Conservation (phyloP, 1,140 invertebrate genomes). For the Bombus cullumanus region DNA sequence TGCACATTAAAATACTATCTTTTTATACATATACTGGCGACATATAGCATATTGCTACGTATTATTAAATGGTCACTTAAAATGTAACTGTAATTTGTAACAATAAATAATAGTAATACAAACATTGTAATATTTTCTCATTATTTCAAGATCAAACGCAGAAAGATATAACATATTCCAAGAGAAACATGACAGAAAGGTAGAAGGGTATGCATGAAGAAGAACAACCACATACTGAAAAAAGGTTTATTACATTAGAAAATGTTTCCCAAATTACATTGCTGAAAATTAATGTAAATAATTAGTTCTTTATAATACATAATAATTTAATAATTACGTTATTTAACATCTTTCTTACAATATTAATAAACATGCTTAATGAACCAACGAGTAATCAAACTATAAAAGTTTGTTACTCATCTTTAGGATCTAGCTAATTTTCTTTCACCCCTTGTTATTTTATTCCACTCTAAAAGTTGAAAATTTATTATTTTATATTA, state of each 20-base stretch:
- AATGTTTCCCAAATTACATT: conserved; percentile 32
- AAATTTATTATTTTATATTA: not conserved
- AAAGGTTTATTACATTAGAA: conserved; percentile 46
- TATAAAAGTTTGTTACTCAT: not conserved
- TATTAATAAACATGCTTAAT: not conserved
- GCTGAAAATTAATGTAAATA: conserved; percentile 32
- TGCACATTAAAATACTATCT: not conserved
- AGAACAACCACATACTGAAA: conserved; percentile 35
- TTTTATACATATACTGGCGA: conserved; percentile 3
- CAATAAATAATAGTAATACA: conserved; percentile 1
- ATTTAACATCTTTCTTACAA: no score
- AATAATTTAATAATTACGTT: not conserved
- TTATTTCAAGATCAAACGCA: not conserved
- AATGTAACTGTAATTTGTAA: conserved; percentile 12
- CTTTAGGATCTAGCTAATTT: not conserved
- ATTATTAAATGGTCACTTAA: not conserved
- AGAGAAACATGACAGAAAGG: not conserved
- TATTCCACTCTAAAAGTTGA: not conserved
- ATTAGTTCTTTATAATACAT: conserved; percentile 1
- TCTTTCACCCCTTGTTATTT: not conserved
- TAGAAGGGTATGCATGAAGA: conserved; percentile 6
- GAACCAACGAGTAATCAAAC: not conserved
- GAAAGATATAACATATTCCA: not conserved
- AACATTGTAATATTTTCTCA: not conserved
- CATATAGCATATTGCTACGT: not conserved